Evolutionary conservation across 2,888 invertebrate species (phyloP).

Genomic region (Marronus borbonicus): DNA sequence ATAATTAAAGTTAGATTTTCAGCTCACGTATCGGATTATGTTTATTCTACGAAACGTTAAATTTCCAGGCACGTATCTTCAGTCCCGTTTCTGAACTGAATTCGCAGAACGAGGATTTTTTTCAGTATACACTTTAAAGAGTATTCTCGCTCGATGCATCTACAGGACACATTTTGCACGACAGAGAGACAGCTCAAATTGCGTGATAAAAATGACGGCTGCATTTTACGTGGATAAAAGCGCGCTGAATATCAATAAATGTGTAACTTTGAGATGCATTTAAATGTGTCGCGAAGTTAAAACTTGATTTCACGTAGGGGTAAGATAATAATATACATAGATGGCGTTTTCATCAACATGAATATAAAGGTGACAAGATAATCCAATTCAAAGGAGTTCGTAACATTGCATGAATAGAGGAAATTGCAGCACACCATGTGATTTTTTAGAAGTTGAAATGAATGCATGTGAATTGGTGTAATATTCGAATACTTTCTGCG

Average conservation of each 20-base stretch:
- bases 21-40: conserved; percentile 35
- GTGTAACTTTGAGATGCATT: background rate
- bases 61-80: conserved; percentile 23
- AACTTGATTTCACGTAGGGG: background rate
- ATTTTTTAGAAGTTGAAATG: too few species aligned
- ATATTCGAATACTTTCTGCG: too few species aligned
- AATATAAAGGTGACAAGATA: too few species aligned
- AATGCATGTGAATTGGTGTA: too few species aligned
- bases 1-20: conserved; percentile 29
- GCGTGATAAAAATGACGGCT: conserved; percentile 9
- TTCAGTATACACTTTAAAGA: background rate
- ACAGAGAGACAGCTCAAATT: conserved; percentile 14
- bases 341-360: too few species aligned
- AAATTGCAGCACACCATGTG: too few species aligned
- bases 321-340: background rate
- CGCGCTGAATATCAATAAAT: conserved; percentile 37
- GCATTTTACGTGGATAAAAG: conserved; percentile 14
- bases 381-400: too few species aligned
- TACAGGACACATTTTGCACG: conserved; percentile 16
- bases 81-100: conserved; percentile 12
- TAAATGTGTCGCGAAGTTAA: background rate
- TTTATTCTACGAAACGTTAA: conserved; percentile 19
- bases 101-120: background rate
- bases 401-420: too few species aligned
- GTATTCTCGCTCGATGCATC: background rate